Evolutionary conservation across 53 echinoderm and acorn worm species (phyloP).

Genomic region (Luidia sarsii): DNA sequence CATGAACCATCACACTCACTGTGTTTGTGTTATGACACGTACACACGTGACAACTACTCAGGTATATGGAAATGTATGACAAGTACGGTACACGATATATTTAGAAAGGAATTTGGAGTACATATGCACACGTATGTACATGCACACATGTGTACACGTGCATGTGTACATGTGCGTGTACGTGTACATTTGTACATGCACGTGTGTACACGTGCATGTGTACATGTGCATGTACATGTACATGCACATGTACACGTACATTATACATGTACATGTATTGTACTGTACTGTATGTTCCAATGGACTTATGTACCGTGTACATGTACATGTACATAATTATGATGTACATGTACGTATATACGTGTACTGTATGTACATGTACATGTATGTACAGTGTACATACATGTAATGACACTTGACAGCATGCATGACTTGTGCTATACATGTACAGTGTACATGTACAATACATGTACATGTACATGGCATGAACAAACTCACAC

Average conservation of each 20-base stretch:
- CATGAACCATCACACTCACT: too few relatives aligned
- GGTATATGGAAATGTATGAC: too few relatives aligned
- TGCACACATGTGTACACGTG: neutral
- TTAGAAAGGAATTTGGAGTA: conserved; percentile 1
- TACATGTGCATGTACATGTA: conserved; percentile 41
- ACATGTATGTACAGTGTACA: conserved; percentile 1
- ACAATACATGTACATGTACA: too few relatives aligned
- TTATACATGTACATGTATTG: too few relatives aligned
- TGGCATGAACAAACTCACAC: too few relatives aligned
- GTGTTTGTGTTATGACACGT: neutral
- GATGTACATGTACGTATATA: conserved; percentile 6
- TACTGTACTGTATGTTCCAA: too few relatives aligned
- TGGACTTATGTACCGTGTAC: neutral
- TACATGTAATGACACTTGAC: neutral
- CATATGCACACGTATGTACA: conserved; percentile 23
- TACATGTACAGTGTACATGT: neutral
- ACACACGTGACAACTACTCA: neutral
- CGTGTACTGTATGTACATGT: conserved; percentile 12
- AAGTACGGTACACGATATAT: neutral
- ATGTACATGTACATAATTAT: neutral
- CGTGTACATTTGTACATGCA: too few relatives aligned
- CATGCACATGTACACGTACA: neutral
- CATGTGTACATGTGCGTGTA: too few relatives aligned
- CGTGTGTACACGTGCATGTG: neutral
- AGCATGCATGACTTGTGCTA: neutral